Base-by-base conservation (phyloP, 2,797 vertebrate genomes). In the Pantherophis alleghaniensis region DNA sequence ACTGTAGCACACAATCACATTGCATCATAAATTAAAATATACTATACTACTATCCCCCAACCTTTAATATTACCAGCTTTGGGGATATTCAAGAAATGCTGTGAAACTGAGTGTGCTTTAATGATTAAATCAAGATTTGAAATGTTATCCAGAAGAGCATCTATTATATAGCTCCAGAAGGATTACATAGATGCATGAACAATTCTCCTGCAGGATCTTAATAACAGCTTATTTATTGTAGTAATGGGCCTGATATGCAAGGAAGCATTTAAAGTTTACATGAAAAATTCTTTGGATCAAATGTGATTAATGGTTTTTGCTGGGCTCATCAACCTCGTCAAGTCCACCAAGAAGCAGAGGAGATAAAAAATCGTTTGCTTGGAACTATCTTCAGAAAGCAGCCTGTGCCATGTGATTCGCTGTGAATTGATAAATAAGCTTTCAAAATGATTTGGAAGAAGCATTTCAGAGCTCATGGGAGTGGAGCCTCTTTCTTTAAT, bases 1-100 rank as follows among this genome's bases (percentile, higher is more conserved):
- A 61, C 88, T 86, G 66, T 6, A 92, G 92, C 53, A 91, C 57
- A 88, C 57, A 94, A 95, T 94, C 28, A 47, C 10, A 5, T 74
- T 88, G 18, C 26, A 90, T 91, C 24, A 89, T 61, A 22, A 93
- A 87, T 32, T 32, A 87, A 59, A n/a, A 91, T 59, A 42, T 83
- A 83, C 74, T 47, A 66, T 86, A 26, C 53, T 89, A 87, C 7
- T 24, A 5, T n/a, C 47, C 89, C 26, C 28, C 59, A 92, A 47
- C 37, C 42, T 28, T 83, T 42, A 59, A 57, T 26, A 86, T 42
- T 57, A 83, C 16, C 79, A 26, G 56, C 55, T 91, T 83, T 42
- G 74, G 57, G 32, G 14, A 79, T 83, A n/a, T 42, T 28, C 42
- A 26, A 86, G 37, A 59, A 86, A 60, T 86, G 56, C 55, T 28